Percentiles rank a stretch among this genome's conserved stretches.
phyloP scores from a whole-genome alignment of 2,888 invertebrate genomes.

The Orchesella flavescens region DNA sequence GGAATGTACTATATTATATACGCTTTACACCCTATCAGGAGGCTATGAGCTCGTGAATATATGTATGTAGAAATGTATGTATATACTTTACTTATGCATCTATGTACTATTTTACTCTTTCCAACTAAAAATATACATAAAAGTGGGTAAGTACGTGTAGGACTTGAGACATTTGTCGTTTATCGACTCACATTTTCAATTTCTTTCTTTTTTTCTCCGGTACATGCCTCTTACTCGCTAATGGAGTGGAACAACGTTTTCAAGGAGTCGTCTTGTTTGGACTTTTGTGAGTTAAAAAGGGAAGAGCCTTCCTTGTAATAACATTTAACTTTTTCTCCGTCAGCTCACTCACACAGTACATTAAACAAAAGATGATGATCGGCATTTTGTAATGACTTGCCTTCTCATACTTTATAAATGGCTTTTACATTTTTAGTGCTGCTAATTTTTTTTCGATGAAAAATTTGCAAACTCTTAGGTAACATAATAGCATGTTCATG shows the following conservation, averaged over 20 bases:
- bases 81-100: neutral
- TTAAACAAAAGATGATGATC: conserved; percentile 23
- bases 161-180: conserved; percentile 54
- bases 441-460: no score
- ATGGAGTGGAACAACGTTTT: conserved; percentile 51
- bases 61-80: neutral
- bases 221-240: conserved; percentile 27
- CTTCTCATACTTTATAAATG: neutral
- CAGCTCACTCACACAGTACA: neutral
- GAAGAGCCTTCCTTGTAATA: neutral
- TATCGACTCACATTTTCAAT: conserved; percentile 51
- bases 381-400: neutral
- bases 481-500: no score
- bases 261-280: conserved; percentile 23
- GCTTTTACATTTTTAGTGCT: no score
- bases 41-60: neutral
- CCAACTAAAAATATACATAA: neutral
- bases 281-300: conserved; percentile 27
- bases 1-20: neutral
- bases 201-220: conserved; percentile 22
- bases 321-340: conserved; percentile 13
- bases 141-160: conserved; percentile 25
- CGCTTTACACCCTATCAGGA: neutral
- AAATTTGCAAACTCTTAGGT: no score
- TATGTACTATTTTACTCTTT: neutral